These are phyloP conservation scores for Acanthoscelides obtectus DNA, from an alignment of 2,888 invertebrate genomes.

Conservation along the genomic window DNA sequence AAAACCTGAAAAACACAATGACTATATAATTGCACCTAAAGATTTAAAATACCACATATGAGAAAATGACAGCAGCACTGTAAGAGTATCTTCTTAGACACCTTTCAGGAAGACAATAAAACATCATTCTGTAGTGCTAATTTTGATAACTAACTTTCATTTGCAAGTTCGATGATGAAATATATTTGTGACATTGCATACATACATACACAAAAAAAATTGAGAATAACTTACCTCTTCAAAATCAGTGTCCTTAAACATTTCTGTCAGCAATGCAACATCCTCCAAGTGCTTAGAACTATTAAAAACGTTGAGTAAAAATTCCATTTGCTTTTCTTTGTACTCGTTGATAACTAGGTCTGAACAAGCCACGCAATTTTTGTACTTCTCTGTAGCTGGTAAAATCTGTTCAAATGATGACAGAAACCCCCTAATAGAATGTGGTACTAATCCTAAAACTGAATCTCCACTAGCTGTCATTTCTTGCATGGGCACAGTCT, in stretches of 20 bases:
- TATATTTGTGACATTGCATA: too few relatives aligned
- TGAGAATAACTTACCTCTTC: constrained; percentile 56
- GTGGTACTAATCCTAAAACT: constrained; percentile 80
- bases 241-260: constrained; percentile 58
- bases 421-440: constrained; percentile 90
- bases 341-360: constrained; percentile 51
- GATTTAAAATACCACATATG: not conserved
- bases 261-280: constrained; percentile 71
- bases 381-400: constrained; percentile 82
- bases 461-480: constrained; percentile 25
- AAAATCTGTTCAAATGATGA: constrained; percentile 74
- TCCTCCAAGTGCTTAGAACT: constrained; percentile 79
- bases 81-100: too few relatives aligned
- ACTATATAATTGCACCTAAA: not conserved
- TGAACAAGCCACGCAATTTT: constrained; percentile 92
- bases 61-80: too few relatives aligned
- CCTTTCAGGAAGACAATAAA: too few relatives aligned
- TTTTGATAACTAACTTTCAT: too few relatives aligned
- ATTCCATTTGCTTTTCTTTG: constrained; percentile 58
- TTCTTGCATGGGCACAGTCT: constrained; percentile 20
- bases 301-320: constrained; percentile 75
- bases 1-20: constrained; percentile 29
- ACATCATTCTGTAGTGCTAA: too few relatives aligned
- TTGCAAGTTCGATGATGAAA: too few relatives aligned
- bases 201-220: too few relatives aligned